phyloP scores from a whole-genome alignment of 2,888 invertebrate species.

The Pheosia tremula region DNA sequence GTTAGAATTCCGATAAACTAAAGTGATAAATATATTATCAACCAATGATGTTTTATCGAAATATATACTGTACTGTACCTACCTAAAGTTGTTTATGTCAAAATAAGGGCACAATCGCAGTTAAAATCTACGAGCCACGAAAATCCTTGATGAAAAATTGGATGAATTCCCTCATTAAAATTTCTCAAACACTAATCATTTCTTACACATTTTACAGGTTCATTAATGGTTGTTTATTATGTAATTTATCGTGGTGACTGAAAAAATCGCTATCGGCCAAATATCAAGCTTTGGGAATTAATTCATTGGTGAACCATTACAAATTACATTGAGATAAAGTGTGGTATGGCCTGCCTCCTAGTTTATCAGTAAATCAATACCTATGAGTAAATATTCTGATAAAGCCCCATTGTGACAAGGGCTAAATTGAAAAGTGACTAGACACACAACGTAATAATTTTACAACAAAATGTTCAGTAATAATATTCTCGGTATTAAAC shows the following conservation, averaged over 20 bases:
- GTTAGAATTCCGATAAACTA: slow-evolving; percentile 22
- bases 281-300: too few relatives aligned
- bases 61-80: too few relatives aligned
- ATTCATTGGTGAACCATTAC: too few relatives aligned
- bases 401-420: background rate
- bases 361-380: background rate
- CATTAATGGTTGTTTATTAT: too few relatives aligned
- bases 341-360: background rate
- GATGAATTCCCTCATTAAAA: slow-evolving; percentile 1
- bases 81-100: background rate
- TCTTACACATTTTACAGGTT: background rate
- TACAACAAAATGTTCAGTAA: too few relatives aligned
- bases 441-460: too few relatives aligned
- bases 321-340: too few relatives aligned
- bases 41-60: background rate
- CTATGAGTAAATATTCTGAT: background rate
- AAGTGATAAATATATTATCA: background rate
- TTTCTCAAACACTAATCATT: background rate
- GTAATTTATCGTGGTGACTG: too few relatives aligned
- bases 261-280: too few relatives aligned
- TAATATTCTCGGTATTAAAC: too few relatives aligned
- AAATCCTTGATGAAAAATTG: background rate
- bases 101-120: slow-evolving; percentile 3
- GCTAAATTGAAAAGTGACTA: too few relatives aligned
- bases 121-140: background rate